Evolutionary conservation across 2,797 vertebrate species (phyloP), one percentile per base, ranked within the genome.

Genomic region (Tympanoctomys barrerae): DNA sequence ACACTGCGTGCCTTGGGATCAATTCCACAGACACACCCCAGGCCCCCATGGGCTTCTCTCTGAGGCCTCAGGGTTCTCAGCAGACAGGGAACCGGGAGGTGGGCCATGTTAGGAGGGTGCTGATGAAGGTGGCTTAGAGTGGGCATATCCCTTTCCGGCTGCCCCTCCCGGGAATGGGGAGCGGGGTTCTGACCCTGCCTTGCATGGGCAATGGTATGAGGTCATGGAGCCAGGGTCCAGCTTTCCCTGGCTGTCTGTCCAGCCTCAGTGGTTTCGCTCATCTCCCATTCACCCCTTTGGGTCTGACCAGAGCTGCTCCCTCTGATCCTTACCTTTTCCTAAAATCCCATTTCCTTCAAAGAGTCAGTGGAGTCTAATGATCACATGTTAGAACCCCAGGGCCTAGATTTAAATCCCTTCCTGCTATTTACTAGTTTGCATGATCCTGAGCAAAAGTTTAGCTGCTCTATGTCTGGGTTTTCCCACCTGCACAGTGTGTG

Each of bases 221-320:
- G 10, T 42, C 36, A 0, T 4, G 33, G 39, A 36, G 5, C 8
- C 5, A 0, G 1, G 1, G 33, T 7, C 6, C 0, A 0, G 9
- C n/a, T 87, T 73, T 73, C 77, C 26, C 3, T 6, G 79, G 28
- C 2, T 0, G 49, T 9, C 73, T 54, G 11, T 42, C 79, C 64
- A 57, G 68, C 3, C 0, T 62, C 28, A 36, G 31, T 18, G 26
- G 10, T 3, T 52, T 49, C 42, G 64, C 31, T 84, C 19, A 0
- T 46, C 28, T 64, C 36, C 61, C n/a, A 49, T 5, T 54, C 62
- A 64, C 5, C 62, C 42, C 87, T 87, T 26, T 73, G n/a, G 14
- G 59, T 90, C 66, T 87, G 79, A 42, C 66, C 19, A 11, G 26
- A 87, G n/a, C 61, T n/a, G n/a, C 24, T 59, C 3, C 59, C 42